These are phyloP conservation scores for Ectobius pallidus DNA, from an alignment of 2,888 invertebrate species.

Conservation along the genomic window DNA sequence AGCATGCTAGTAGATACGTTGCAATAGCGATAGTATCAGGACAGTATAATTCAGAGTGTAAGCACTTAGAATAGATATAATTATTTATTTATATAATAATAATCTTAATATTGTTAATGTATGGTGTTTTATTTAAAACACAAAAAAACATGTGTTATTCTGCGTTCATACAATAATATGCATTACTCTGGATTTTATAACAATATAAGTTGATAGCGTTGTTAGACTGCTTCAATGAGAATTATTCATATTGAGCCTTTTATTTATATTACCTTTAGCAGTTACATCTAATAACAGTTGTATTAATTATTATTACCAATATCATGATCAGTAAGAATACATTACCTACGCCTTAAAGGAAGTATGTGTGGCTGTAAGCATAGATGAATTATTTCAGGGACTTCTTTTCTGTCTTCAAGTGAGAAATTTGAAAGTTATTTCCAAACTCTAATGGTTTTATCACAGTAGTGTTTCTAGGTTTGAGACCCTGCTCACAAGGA, in stretches of 20 bases:
- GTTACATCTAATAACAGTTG: not conserved
- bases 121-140: slow-evolving; percentile 3
- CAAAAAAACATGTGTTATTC: not conserved
- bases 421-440: slow-evolving; percentile 11
- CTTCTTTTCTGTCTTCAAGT: slow-evolving; percentile 1
- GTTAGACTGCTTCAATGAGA: no score
- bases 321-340: slow-evolving; percentile 7
- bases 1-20: no score
- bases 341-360: slow-evolving; percentile 14
- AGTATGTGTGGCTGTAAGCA: not conserved
- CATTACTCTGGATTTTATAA: not conserved
- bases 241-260: no score
- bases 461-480: no score
- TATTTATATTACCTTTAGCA: slow-evolving; percentile 6
- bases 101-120: slow-evolving; percentile 1
- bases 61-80: slow-evolving; percentile 12
- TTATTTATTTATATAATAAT: slow-evolving; percentile 19
- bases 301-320: slow-evolving; percentile 9
- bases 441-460: no score
- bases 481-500: no score
- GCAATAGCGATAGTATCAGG: not conserved
- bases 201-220: no score
- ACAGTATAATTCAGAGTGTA: not conserved
- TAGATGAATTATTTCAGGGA: slow-evolving; percentile 11
- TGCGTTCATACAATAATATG: not conserved